A percentile compares a stretch with the other conserved stretches of the same genome.
phyloP scores from a whole-genome alignment of 2,888 invertebrate genomes.

The Hyposoter didymator region DNA sequence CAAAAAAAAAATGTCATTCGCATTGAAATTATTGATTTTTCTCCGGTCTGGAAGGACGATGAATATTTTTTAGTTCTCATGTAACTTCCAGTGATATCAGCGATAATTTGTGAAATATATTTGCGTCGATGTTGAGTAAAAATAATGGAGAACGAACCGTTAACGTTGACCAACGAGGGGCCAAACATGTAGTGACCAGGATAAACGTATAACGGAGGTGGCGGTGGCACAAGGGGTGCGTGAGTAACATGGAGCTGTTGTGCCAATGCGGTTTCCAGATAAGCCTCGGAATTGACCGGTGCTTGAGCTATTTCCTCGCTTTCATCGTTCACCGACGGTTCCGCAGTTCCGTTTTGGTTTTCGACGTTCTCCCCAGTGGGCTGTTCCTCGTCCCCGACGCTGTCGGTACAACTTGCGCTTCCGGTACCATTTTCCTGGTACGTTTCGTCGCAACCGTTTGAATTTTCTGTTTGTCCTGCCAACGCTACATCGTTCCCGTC shows the following conservation, averaged over 20 bases:
- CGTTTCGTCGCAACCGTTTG: conserved; percentile 61
- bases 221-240: conserved; percentile 74
- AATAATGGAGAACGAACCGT: conserved; percentile 81
- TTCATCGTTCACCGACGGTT: conserved; percentile 26
- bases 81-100: background rate
- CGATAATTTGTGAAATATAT: background rate
- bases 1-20: background rate
- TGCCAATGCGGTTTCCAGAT: conserved; percentile 72
- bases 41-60: background rate
- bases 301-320: conserved; percentile 57
- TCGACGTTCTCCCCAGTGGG: conserved; percentile 25
- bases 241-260: conserved; percentile 80
- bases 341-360: conserved; percentile 44
- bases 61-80: background rate
- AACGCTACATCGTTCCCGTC: conserved; percentile 72
- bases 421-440: conserved; percentile 73
- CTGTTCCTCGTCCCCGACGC: conserved; percentile 75
- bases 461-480: conserved; percentile 51
- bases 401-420: conserved; percentile 74
- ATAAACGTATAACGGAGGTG: conserved; percentile 83
- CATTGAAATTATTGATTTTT: background rate
- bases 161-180: conserved; percentile 85
- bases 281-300: conserved; percentile 66
- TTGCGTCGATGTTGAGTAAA: background rate
- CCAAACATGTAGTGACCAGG: conserved; percentile 86